Evolutionary conservation across 2,113 vertebrate genomes (phyloP).

Genomic region (Galeopterus variegatus): DNA sequence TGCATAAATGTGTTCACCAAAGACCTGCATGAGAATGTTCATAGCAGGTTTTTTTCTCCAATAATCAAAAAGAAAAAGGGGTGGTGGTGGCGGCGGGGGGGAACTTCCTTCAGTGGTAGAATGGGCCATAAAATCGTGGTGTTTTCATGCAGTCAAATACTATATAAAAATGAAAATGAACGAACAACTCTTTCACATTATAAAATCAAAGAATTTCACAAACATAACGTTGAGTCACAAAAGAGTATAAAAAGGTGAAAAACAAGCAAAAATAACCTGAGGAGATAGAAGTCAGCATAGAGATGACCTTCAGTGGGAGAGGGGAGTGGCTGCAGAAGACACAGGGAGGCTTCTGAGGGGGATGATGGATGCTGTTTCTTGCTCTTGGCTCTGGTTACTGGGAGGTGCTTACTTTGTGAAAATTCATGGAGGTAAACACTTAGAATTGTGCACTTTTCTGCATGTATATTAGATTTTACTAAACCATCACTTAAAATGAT

Average conservation of each 20-base stretch:
- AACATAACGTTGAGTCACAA: too few relatives aligned
- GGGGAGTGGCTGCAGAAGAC: too few relatives aligned
- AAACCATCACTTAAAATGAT: background rate
- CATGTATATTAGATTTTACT: background rate
- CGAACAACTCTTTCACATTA: rapidly evolving
- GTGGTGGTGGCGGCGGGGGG: too few relatives aligned
- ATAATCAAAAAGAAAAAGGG: too few relatives aligned
- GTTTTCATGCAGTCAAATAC: background rate
- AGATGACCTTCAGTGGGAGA: background rate
- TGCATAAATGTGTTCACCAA: background rate
- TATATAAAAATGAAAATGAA: background rate
- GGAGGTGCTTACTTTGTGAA: background rate
- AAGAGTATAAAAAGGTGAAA: background rate
- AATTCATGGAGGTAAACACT: background rate
- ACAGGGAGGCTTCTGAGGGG: too few relatives aligned
- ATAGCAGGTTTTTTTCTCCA: background rate
- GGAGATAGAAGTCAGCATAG: background rate
- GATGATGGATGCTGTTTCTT: background rate
- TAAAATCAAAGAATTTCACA: background rate
- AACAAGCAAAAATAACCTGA: background rate
- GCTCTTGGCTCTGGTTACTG: background rate
- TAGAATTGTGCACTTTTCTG: too few relatives aligned
- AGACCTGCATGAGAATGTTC: too few relatives aligned
- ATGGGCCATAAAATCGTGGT: too few relatives aligned
- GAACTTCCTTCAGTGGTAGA: background rate